Evolutionary conservation across 1,140 invertebrate genomes (phyloP), one percentile per base, ranked within the genome.

Genomic region (Dinoponera quadriceps): DNA sequence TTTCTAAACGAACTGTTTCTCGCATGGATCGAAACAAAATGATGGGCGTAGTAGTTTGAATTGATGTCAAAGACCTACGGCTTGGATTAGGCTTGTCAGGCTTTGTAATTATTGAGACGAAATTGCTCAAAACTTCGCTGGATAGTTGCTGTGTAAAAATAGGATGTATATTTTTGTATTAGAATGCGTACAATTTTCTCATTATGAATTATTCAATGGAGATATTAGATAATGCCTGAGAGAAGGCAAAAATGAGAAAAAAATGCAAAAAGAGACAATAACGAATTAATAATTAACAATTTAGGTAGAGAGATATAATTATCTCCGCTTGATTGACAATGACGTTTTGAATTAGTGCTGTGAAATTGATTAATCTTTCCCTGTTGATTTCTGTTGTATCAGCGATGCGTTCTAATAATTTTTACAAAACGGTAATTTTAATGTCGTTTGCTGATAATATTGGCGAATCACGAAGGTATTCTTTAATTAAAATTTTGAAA

Each of bases 331-430:
- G 89, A 73, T 91, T 83, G 71, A 86, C 86, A 84, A 93, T 83
- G 92, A 91, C 90, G 91, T 94, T 94, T 92, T 85, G 92, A 74
- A 91, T 88, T 89, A 94, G 92, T 83, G 88, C 86, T 73, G 90
- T 85, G 60, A 91, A 93, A 93, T 92, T 94, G 71, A 94, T 88
- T 88, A 94, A 92, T 91, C 92, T 90, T 77, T 93, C 93, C 90
- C 90, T 89, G 86, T 88, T 87, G 77, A 94, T 91, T 92, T 93
- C 92, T 90, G 93, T 88, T 71, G 90, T 83, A 85, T 94, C 91
- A 62, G 83, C 83, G 84, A 94, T 83, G 86, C 89, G 90, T 65
- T 86, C 90, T 92, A 94, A 92, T 62, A 91, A 91, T 74, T 92
- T 93, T 93, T 94, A 94, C 73, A 93, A 94, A 90, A 90, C 57